Base-by-base conservation (phyloP, 2,113 vertebrate species). In the Nycticryphes semicollaris region DNA sequence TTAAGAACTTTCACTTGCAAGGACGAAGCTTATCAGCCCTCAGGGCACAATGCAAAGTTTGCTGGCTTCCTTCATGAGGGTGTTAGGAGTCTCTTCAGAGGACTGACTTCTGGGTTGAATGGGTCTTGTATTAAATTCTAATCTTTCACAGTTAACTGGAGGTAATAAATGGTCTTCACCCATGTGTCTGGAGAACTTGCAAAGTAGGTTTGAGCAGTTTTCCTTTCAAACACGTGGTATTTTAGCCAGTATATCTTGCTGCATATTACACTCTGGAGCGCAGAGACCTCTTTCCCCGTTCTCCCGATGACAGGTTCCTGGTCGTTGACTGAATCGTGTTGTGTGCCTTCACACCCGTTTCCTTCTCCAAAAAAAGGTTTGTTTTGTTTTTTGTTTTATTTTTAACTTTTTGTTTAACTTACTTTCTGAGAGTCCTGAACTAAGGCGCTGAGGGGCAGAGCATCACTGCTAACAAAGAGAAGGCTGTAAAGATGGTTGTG, bases 271-370 rank as follows among this genome's bases (percentile, higher is more conserved):
- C 84, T 94, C 84, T 90, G 93, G 92, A 91, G 96, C 77, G 89
- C 95, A 96, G 90, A 95, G 96, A 96, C 69, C 95, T 97, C 96
- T 97, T 97, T 96, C 94, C 96, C 94, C 96, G 1, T 97, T 97
- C 96, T 97, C 96, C 96, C 93, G 19, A 96, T 97, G 96, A 97
- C 96, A 97, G 96, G 96, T 97, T 97, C 96, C 96, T 89, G 94
- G 96, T 97, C 95, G 94, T 96, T 97, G 96, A 96, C 95, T 96
- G 96, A 97, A 57, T 96, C 96, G 70, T 95, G 95, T 97, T 97
- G 69, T 97, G 96, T 97, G 93, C 93, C 96, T 96, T 97, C 96
- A 96, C 89, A 96, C 93, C 94, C 2, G 91, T 97, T 97, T 93
- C 87, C 95, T 95, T 97, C 95, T 97, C 84, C 96, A 97, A 95